Conservation (phyloP, 1,140 invertebrate species). For the Lamellibrachia luymesi region DNA sequence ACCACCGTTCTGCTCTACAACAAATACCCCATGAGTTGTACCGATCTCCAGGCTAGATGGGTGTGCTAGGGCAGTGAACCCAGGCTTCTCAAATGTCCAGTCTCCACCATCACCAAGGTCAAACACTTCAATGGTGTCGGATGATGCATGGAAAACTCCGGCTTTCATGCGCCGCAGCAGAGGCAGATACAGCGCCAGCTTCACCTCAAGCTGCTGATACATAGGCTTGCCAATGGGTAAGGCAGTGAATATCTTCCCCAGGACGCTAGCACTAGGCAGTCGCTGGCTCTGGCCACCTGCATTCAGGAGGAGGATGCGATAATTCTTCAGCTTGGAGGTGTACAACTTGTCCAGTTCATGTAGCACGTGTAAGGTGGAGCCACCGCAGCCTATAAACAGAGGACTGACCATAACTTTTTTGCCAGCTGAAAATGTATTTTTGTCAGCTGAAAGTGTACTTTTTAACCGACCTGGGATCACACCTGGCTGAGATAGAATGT, state of each 20-base stretch:
- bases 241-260: conserved; percentile 59
- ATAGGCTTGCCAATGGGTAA: conserved; percentile 45
- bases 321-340: conserved; percentile 42
- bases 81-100: conserved; percentile 48
- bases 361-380: conserved; percentile 55
- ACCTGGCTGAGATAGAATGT: too few relatives aligned
- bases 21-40: conserved; percentile 59
- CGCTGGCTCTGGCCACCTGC: conserved; percentile 60
- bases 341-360: conserved; percentile 42
- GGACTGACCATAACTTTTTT: background rate
- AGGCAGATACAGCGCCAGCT: conserved; percentile 57
- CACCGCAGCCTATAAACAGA: conserved; percentile 55
- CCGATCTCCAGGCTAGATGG: conserved; percentile 55
- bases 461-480: too few relatives aligned
- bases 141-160: conserved; percentile 58
- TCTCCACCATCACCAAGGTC: conserved; percentile 33
- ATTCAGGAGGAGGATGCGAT: conserved; percentile 56
- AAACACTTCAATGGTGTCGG: conserved; percentile 59
- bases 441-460: background rate
- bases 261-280: conserved; percentile 55
- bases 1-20: conserved; percentile 38
- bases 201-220: conserved; percentile 58
- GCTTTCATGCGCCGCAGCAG: conserved; percentile 54
- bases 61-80: conserved; percentile 59
- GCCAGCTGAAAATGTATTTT: background rate